These are phyloP conservation scores for Dermatemys mawii DNA, from an alignment of 2,113 vertebrate genomes.

Conservation along the genomic window DNA sequence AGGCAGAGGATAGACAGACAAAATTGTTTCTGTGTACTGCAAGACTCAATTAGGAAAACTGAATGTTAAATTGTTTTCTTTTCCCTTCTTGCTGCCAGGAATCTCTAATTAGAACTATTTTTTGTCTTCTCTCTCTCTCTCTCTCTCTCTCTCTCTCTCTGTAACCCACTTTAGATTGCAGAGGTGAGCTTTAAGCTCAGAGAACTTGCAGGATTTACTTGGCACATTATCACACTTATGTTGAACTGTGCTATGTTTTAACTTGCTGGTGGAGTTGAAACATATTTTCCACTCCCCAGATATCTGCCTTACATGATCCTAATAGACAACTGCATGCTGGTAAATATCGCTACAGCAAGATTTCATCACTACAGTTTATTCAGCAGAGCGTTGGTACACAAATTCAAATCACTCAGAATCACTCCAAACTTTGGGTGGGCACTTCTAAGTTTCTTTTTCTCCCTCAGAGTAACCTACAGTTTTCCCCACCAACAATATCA, in stretches of 20 bases:
- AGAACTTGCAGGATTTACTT: constrained; percentile 16
- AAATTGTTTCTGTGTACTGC: background rate
- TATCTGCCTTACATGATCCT: background rate
- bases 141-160: background rate
- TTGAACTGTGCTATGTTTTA: constrained; percentile 25
- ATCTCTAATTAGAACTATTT: constrained; percentile 11
- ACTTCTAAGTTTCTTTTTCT: background rate
- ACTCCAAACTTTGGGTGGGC: background rate
- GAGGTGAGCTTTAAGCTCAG: background rate
- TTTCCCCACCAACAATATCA: background rate
- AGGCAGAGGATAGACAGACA: background rate
- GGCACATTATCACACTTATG: constrained; percentile 19
- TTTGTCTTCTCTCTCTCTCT: background rate
- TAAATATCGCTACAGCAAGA: fast-evolving
- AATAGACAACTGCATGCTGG: background rate
- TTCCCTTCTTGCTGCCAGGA: background rate
- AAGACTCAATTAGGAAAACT: background rate
- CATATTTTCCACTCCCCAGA: constrained; percentile 2
- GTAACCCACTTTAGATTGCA: background rate
- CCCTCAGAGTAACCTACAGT: background rate
- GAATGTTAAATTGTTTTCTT: background rate
- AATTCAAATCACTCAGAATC: background rate
- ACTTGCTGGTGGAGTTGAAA: constrained; percentile 18
- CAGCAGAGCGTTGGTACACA: background rate
- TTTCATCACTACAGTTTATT: background rate